phyloP scores from a whole-genome alignment of 2,797 vertebrate genomes.

The Chelonia mydas region DNA sequence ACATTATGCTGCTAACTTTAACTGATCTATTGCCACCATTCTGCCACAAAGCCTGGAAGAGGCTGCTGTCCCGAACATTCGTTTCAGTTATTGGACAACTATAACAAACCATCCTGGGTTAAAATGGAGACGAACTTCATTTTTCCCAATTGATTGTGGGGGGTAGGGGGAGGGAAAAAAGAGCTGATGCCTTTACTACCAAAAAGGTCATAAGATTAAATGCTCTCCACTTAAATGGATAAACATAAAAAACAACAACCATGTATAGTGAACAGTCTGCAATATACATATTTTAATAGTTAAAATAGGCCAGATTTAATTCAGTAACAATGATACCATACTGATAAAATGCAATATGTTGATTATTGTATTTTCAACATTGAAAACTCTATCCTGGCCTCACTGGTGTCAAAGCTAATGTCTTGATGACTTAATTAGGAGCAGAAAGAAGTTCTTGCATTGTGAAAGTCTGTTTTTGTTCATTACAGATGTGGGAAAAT shows the following conservation, averaged over 20 bases:
- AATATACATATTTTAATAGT: constrained; percentile 18
- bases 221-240: constrained; percentile 3
- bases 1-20: constrained; percentile 64
- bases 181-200: constrained; percentile 25
- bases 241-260: constrained; percentile 41
- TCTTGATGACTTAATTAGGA: constrained; percentile 15
- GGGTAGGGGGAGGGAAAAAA: neutral
- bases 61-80: constrained; percentile 57
- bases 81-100: constrained; percentile 69
- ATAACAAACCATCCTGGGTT: constrained; percentile 35
- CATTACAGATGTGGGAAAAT: constrained; percentile 40
- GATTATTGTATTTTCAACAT: constrained; percentile 35
- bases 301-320: constrained; percentile 38
- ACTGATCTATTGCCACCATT: constrained; percentile 62
- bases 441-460: neutral
- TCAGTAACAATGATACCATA: constrained; percentile 17
- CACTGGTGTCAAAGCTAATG: neutral
- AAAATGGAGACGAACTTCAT: constrained; percentile 48
- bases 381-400: neutral
- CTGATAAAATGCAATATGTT: constrained; percentile 42
- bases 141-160: constrained; percentile 20
- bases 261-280: constrained; percentile 21
- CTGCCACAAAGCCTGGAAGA: constrained; percentile 33
- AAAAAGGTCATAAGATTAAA: constrained; percentile 61
- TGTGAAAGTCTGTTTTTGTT: constrained; percentile 53